Percentiles rank a stretch among this genome's conserved stretches.
Evolutionary conservation across 2,888 invertebrate species (phyloP).

Genomic region (Stegana nigrithorax): DNA sequence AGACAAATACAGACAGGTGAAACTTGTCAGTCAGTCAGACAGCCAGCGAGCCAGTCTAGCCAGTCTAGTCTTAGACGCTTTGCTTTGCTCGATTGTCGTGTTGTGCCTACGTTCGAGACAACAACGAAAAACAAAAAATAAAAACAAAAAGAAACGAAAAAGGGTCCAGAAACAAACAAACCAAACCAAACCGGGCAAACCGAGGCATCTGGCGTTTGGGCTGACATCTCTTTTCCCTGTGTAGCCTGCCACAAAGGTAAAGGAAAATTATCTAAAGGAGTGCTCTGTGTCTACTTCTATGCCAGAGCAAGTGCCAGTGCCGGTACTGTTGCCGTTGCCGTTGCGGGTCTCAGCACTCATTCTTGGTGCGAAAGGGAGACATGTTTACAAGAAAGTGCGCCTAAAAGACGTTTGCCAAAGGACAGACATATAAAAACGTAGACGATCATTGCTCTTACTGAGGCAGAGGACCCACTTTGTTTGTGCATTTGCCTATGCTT

Average conservation of each 20-base stretch:
- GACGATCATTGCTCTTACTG: too few species aligned
- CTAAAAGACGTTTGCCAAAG: constrained; percentile 4
- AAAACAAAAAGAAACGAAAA: constrained; percentile 31
- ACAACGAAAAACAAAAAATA: background rate
- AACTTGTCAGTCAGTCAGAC: constrained; percentile 54
- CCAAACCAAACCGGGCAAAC: constrained; percentile 30
- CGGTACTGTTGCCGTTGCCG: too few species aligned
- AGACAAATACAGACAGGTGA: constrained; percentile 59
- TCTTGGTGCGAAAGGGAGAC: constrained; percentile 20
- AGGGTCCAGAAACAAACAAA: constrained; percentile 38
- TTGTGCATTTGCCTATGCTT: too few species aligned
- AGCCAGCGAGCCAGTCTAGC: constrained; percentile 17
- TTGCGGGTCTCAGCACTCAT: too few species aligned
- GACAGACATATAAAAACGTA: constrained; percentile 19
- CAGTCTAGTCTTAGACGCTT: too few species aligned
- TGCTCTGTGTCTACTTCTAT: too few species aligned
- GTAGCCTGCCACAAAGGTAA: too few species aligned
- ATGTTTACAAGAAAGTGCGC: constrained; percentile 8
- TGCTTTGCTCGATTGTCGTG: too few species aligned
- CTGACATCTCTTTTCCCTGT: background rate
- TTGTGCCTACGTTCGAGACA: too few species aligned
- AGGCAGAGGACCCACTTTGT: constrained; percentile 15
- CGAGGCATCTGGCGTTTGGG: background rate
- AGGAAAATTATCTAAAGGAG: constrained; percentile 3
- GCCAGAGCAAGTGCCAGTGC: too few species aligned